Evolutionary conservation across 2,888 invertebrate species (phyloP), one percentile per base, ranked within the genome.

Genomic region (Dasypogon diadema): DNA sequence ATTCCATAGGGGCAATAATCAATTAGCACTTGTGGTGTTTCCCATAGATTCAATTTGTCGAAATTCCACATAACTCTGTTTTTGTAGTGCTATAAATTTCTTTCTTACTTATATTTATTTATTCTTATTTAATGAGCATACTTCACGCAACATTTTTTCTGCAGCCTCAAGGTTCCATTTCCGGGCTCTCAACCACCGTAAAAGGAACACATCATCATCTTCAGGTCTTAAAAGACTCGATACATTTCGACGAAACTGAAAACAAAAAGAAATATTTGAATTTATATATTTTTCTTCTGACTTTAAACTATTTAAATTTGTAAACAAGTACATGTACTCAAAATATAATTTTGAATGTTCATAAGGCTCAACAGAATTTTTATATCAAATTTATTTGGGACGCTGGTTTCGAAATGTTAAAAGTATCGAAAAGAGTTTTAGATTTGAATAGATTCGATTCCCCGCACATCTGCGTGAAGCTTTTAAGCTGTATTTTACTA

Each of bases 61-160:
- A 92, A 89, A 70, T 91, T 92, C 93, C 93, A 93, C 82, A 84
- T 85, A 75, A 82, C 81, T 65, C 84, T 82, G 0, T 82, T 84
- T 77, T 84, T 84, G 2, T 83, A 78, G 37, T 83, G 81, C 84
- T 84, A 34, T 5, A 74, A 58, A 30, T 56, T 21, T 14, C 1
- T 22, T 73, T 56, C 46, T 56, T 34, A 6, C 5, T 72, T 37
- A 10, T 1, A 54, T 54, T 21, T 21, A 3, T 21, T 4, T 21
- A 18, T 54, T 16, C n/a, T 10, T 46, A 30, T 18, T 54, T 30
- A 54, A 18, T 68, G n/a, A 75, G 79, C 92, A 91, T 87, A 96
- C 96, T 82, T 93, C 92, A 87, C 95, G 88, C 1, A 97, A 87
- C 97, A 97, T 97, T 87, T 94, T 93, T 85, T 97, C 97, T 0